Conservation (phyloP, 2,113 vertebrate genomes). For the Cepphus grylle region DNA sequence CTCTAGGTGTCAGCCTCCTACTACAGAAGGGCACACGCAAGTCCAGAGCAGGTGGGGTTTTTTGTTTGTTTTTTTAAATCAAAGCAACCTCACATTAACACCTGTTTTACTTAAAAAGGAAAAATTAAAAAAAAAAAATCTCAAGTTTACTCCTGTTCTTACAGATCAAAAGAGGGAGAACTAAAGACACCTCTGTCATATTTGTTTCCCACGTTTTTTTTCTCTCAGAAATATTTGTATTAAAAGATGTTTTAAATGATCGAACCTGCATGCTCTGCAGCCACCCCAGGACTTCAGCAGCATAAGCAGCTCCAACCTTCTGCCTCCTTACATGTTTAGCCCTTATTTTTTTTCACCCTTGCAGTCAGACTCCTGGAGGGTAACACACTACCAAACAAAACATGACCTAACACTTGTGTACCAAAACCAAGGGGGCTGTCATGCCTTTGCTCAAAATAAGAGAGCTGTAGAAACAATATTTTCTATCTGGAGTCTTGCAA, state of each 20-base stretch:
- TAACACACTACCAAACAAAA: neutral
- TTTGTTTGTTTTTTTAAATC: neutral
- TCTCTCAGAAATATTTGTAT: neutral
- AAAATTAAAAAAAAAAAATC: neutral
- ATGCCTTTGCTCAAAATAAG: neutral
- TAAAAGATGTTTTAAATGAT: neutral
- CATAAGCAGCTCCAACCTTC: neutral
- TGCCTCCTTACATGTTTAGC: neutral
- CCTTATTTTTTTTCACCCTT: neutral
- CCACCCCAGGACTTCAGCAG: neutral
- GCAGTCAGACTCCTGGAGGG: neutral
- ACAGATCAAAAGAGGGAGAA: neutral
- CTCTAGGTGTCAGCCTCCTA: neutral
- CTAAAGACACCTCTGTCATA: neutral
- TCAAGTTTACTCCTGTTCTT: neutral
- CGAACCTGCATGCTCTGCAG: neutral
- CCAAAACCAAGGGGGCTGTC: neutral
- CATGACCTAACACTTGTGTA: neutral
- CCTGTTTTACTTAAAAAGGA: neutral
- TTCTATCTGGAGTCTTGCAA: neutral
- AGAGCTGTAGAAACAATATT: neutral
- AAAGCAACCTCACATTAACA: neutral
- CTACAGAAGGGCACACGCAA: accelerated
- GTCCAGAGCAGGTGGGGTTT: neutral
- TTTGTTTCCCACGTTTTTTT: neutral